These are phyloP conservation scores for Argyrosomus japonicus DNA, from an alignment of 2,113 vertebrate genomes.

Conservation along the genomic window DNA sequence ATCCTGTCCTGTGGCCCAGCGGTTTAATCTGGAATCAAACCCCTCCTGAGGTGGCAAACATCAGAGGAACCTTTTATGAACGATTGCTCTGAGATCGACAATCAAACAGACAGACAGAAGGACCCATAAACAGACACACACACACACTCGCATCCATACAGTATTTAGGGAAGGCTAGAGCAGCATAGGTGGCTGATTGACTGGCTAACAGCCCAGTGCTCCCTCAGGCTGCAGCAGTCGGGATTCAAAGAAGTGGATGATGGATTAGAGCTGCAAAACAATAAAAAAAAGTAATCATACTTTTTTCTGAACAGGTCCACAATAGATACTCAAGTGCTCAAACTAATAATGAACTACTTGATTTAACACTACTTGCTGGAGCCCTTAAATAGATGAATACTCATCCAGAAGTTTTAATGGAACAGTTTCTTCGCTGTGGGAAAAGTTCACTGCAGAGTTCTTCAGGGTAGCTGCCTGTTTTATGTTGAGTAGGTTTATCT, in stretches of 20 bases:
- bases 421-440: constrained; percentile 28
- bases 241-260: constrained; percentile 36
- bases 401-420: constrained; percentile 38
- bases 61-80: constrained; percentile 45
- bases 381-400: neutral
- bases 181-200: constrained; percentile 55
- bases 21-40: constrained; percentile 68
- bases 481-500: constrained; percentile 23
- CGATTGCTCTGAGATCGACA: constrained; percentile 32
- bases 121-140: constrained; percentile 4
- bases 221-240: constrained; percentile 32
- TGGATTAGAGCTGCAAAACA: constrained; percentile 23
- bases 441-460: constrained; percentile 15
- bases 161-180: constrained; percentile 31
- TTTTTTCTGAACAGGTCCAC: constrained; percentile 3
- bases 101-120: constrained; percentile 28
- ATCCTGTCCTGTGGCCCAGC: constrained; percentile 58
- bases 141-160: neutral
- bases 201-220: constrained; percentile 13
- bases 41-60: constrained; percentile 56
- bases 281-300: constrained; percentile 18
- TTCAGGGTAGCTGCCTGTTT: neutral
- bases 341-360: constrained; percentile 37
- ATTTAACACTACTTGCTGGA: constrained; percentile 26
- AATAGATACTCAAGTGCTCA: neutral